Evolutionary conservation across 2,113 vertebrate species (phyloP).

Genomic region (Pygoscelis antarcticus): DNA sequence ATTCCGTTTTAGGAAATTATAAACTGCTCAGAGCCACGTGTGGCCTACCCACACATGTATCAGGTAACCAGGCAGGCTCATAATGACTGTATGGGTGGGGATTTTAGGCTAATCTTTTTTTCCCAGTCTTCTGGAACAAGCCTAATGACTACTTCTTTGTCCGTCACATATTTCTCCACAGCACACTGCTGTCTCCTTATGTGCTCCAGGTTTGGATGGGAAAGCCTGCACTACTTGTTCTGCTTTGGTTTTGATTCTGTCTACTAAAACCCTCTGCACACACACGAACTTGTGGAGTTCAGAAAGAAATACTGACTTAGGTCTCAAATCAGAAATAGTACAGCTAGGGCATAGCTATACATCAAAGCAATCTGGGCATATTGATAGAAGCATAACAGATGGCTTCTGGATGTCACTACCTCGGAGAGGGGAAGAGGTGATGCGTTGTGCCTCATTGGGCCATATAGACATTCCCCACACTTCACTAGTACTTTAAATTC

Average conservation of each 20-base stretch:
- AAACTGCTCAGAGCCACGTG: background rate
- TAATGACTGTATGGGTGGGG: background rate
- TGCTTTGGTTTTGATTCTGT: background rate
- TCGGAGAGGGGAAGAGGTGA: rapidly evolving
- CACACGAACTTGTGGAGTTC: background rate
- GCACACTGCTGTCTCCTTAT: background rate
- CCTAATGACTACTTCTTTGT: background rate
- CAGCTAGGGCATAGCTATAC: background rate
- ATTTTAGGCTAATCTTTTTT: background rate
- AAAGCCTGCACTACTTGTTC: background rate
- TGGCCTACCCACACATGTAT: background rate
- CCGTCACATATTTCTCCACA: background rate
- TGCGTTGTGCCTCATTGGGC: background rate
- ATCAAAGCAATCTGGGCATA: background rate
- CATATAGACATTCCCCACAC: background rate
- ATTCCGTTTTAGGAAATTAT: background rate
- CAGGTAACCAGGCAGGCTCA: background rate
- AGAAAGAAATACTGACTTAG: background rate
- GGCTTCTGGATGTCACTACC: background rate
- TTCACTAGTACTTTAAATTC: background rate
- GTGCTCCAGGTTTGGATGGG: background rate
- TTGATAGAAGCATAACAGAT: background rate
- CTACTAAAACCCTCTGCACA: background rate
- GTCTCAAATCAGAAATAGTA: background rate
- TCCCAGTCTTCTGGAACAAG: background rate